Evolutionary conservation across 2,113 vertebrate species (phyloP).

Genomic region (Phrynosoma blainvillii): DNA sequence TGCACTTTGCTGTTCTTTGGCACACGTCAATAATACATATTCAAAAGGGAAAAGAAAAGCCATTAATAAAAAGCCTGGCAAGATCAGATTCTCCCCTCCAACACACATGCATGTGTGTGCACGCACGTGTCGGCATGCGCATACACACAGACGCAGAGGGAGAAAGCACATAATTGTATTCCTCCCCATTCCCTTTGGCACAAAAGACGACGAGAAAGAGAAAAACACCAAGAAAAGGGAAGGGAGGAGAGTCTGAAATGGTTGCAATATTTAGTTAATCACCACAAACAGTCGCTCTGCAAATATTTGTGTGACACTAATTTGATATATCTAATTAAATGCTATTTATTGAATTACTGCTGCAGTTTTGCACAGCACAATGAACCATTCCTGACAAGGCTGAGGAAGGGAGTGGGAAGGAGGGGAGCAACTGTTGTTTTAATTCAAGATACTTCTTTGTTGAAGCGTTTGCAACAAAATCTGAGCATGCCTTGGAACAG

Average conservation of each 20-base stretch:
- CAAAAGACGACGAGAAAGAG: not conserved
- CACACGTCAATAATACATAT: constrained; percentile 31
- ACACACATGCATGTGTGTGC: not conserved
- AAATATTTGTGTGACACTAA: constrained; percentile 35
- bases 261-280: constrained; percentile 10
- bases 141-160: not conserved
- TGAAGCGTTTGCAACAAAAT: not conserved
- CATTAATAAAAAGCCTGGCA: constrained; percentile 12
- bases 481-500: too few relatives aligned
- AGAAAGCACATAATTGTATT: constrained; percentile 30
- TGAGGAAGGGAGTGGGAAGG: not conserved
- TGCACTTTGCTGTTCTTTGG: constrained; percentile 8
- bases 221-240: not conserved
- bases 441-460: not conserved
- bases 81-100: not conserved
- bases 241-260: not conserved
- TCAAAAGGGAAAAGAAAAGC: constrained; percentile 16
- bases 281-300: not conserved
- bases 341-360: constrained; percentile 10
- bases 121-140: not conserved
- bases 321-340: constrained; percentile 5
- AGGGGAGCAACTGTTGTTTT: not conserved
- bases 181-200: constrained; percentile 22
- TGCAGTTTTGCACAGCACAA: not conserved
- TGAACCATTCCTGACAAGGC: not conserved